Conservation (phyloP, 2,888 invertebrate genomes). For the Opisthograptis luteolata region DNA sequence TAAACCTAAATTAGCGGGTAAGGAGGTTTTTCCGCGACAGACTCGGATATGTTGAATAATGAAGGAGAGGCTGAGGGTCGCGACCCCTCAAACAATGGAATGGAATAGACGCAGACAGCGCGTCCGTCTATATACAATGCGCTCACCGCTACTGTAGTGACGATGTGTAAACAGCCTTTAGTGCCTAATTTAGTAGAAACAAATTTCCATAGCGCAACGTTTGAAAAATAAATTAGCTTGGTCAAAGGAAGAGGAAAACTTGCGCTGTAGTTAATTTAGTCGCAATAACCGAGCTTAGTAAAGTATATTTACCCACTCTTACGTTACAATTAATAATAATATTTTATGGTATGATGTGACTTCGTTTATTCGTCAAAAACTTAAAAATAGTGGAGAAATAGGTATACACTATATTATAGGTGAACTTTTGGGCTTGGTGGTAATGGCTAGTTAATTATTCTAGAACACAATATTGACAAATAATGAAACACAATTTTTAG, state of each 20-base stretch:
- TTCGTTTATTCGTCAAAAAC: too few relatives aligned
- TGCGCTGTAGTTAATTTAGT: too few relatives aligned
- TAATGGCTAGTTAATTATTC: too few relatives aligned
- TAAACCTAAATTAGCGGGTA: slow-evolving; percentile 59
- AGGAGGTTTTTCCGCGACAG: slow-evolving; percentile 51
- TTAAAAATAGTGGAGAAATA: too few relatives aligned
- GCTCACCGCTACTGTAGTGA: slow-evolving; percentile 20
- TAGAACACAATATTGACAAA: too few relatives aligned
- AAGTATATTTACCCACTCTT: too few relatives aligned
- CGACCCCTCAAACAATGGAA: slow-evolving; percentile 56
- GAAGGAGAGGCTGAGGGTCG: slow-evolving; percentile 46
- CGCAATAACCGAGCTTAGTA: too few relatives aligned
- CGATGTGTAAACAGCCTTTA: slow-evolving; percentile 56
- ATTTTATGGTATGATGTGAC: too few relatives aligned
- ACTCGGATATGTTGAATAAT: slow-evolving; percentile 46
- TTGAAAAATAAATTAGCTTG: slow-evolving; percentile 53
- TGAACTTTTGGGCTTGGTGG: too few relatives aligned
- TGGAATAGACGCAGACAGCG: slow-evolving; percentile 32
- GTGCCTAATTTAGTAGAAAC: slow-evolving; percentile 44
- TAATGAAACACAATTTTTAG: too few relatives aligned
- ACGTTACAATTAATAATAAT: too few relatives aligned
- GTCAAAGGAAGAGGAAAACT: slow-evolving; percentile 35
- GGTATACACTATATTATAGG: too few relatives aligned
- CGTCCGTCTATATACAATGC: slow-evolving; percentile 12
- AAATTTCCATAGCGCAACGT: slow-evolving; percentile 57